Evolutionary conservation across 2,888 invertebrate genomes (phyloP), one percentile per base, ranked within the genome.

Genomic region (Branchipolynoe longqiensis): DNA sequence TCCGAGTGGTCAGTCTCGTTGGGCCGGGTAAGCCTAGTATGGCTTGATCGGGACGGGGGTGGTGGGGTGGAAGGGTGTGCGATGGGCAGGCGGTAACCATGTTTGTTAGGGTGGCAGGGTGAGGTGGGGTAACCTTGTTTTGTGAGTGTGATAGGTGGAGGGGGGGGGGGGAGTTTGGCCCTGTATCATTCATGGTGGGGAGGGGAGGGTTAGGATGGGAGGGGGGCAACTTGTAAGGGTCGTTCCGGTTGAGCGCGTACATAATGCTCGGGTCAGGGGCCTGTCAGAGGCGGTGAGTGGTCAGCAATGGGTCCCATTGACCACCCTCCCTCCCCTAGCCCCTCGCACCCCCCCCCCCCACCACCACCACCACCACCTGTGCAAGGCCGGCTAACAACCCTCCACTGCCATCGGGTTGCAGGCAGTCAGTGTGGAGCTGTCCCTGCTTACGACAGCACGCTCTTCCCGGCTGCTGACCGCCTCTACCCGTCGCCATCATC

Each of bases 341-440:
- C 14, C 62, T 62, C 62, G 12, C 4, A 62, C 25, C 62, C 25
- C 25, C 25, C 31, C 6, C 28, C 31, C 31, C 31, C 2, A 1
- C 6, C 1, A 62, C 62, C 62, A 12, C 8, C 25, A 4, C 62
- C 62, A 62, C n/a, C n/a, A n/a, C n/a, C n/a, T n/a, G 28, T 62
- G 14, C 58, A n/a, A 4, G 8, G 14, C n/a, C 14, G 8, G 31
- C n/a, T n/a, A 62, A 4, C 4, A 62, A 31, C 31, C 12, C 62
- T 14, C 58, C n/a, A 8, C 25, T 31, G 62, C 31, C 62, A 25
- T 25, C 25, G 25, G 58, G 6, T 56, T 2, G n/a, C n/a, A n/a
- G 62, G 25, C 62, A 14, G 62, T 62, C 62, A 62, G 62, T 62
- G 62, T 62, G 62, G 25, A 31, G 28, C 62, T 62, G 62, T 62